These are phyloP conservation scores for Bombus sylvicola DNA, from an alignment of 1,140 invertebrate species.

Conservation along the genomic window DNA sequence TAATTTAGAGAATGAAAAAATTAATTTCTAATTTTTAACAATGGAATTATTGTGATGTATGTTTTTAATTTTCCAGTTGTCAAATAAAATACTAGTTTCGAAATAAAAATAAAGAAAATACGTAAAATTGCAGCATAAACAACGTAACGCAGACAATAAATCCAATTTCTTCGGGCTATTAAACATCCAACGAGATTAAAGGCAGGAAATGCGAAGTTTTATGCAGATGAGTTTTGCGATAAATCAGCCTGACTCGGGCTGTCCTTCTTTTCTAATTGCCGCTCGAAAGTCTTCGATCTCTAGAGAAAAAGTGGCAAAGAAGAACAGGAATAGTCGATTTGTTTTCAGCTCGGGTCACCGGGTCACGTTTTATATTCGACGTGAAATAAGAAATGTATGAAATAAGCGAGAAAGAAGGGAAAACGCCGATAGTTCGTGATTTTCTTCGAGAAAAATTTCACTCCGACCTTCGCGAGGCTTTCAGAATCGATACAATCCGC, in stretches of 20 bases:
- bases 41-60: background rate
- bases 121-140: background rate
- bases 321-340: background rate
- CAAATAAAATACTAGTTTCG: background rate
- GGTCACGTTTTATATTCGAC: constrained; percentile 11
- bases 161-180: background rate
- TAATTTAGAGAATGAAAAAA: background rate
- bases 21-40: background rate
- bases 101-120: background rate
- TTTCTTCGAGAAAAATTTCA: background rate
- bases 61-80: background rate
- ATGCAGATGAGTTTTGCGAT: background rate
- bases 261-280: background rate
- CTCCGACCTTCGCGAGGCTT: background rate
- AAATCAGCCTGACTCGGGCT: background rate
- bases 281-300: constrained; percentile 5
- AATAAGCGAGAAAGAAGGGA: background rate
- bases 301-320: background rate
- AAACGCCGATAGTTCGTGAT: background rate
- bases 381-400: constrained; percentile 19
- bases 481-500: constrained; percentile 3
- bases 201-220: background rate
- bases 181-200: background rate
- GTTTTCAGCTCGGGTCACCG: constrained; percentile 6
- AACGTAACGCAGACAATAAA: background rate